Conservation (phyloP, 1,140 invertebrate species). For the Saccostrea cuccullata region DNA sequence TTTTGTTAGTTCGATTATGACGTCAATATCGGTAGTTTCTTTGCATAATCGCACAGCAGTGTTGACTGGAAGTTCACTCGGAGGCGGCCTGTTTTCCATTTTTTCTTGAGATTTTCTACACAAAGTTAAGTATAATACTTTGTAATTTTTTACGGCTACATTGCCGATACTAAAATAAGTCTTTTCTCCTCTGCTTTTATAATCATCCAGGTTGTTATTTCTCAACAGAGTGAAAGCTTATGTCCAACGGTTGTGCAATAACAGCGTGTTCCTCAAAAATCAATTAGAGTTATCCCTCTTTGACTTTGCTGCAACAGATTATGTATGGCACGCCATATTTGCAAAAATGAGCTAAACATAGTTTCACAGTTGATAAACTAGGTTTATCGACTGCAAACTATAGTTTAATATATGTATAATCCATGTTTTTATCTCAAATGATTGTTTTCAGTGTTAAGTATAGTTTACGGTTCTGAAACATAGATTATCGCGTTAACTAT, state of each 20-base stretch:
- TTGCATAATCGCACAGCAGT: conserved; percentile 70
- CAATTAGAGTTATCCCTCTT: conserved; percentile 6
- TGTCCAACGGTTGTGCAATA: background rate
- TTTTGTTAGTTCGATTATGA: conserved; percentile 72
- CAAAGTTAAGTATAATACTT: background rate
- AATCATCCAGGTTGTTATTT: conserved; percentile 1
- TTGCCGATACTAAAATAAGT: background rate
- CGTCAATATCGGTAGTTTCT: conserved; percentile 74
- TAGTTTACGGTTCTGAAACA: no score
- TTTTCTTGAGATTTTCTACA: background rate
- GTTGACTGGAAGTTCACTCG: conserved; percentile 42
- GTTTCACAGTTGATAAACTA: no score
- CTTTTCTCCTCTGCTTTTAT: background rate
- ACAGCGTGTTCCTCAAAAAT: background rate
- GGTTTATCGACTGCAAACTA: no score
- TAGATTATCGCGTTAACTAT: no score
- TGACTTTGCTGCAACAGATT: no score
- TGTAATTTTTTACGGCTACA: background rate
- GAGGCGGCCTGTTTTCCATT: background rate
- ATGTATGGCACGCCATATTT: no score
- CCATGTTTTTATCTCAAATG: no score
- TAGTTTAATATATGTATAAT: no score
- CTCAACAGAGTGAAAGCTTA: conserved; percentile 29
- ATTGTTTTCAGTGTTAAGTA: no score
- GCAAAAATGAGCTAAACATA: no score